These are phyloP conservation scores for Ypsolopha sequella DNA, from an alignment of 2,888 invertebrate genomes.

Conservation along the genomic window DNA sequence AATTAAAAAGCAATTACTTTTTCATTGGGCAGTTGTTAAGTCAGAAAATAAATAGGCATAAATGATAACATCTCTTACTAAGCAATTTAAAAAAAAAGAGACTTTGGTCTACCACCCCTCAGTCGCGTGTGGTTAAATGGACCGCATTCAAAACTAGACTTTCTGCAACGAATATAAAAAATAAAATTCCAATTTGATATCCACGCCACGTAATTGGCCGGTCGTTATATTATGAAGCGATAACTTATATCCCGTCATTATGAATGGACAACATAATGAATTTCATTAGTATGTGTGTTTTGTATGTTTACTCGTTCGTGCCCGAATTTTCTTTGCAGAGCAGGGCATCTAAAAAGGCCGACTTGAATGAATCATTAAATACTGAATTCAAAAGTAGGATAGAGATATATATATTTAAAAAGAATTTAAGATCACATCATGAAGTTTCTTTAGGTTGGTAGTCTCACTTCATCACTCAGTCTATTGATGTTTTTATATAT, in stretches of 20 bases:
- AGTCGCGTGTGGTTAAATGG: neutral
- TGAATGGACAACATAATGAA: no score
- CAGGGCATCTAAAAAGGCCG: no score
- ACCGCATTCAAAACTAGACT: neutral
- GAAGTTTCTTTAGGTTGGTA: no score
- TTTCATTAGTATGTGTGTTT: no score
- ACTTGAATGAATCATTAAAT: no score
- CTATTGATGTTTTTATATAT: no score
- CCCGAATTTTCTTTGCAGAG: no score
- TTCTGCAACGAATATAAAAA: neutral
- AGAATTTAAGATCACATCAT: no score
- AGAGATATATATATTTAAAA: no score
- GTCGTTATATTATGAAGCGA: conserved; percentile 1
- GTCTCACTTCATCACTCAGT: no score
- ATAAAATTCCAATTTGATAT: neutral
- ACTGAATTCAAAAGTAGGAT: no score
- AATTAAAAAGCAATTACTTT: conserved; percentile 1
- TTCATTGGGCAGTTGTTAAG: neutral
- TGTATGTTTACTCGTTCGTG: no score
- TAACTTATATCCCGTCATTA: neutral
- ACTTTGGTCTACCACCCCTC: neutral
- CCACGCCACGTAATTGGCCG: neutral
- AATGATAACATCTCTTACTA: neutral
- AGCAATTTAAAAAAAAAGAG: neutral
- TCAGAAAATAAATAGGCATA: conserved; percentile 1